Evolutionary conservation across 1,140 invertebrate species (phyloP).

Genomic region (Zaprionus taronus): DNA sequence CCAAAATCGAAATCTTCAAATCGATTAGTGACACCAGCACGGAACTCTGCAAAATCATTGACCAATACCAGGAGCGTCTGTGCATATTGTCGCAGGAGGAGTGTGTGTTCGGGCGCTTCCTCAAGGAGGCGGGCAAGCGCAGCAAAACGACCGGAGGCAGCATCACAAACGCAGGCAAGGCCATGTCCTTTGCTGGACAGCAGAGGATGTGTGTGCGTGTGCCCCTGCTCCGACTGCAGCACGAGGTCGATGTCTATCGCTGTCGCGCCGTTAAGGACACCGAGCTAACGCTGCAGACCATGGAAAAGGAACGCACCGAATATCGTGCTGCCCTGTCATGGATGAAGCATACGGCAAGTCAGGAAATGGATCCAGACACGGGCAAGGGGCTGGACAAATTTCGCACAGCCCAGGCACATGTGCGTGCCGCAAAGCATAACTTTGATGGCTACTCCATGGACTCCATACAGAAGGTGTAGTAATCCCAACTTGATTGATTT

Average conservation of each 20-base stretch:
- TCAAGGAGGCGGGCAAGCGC: constrained; percentile 97
- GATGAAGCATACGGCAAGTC: constrained; percentile 98
- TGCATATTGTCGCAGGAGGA: constrained; percentile 98
- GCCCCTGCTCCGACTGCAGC: constrained; percentile 95
- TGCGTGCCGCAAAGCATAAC: constrained; percentile 91
- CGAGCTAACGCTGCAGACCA: constrained; percentile 88
- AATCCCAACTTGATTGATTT: too few species aligned
- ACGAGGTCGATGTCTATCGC: constrained; percentile 98
- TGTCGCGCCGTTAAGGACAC: constrained; percentile 97
- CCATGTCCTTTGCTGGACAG: constrained; percentile 97
- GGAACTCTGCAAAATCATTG: constrained; percentile 95
- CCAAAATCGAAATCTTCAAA: constrained; percentile 98
- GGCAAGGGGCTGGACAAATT: constrained; percentile 98
- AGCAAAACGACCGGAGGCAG: constrained; percentile 94
- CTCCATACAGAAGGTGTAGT: constrained; percentile 94
- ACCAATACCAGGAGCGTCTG: constrained; percentile 96
- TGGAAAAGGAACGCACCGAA: constrained; percentile 98
- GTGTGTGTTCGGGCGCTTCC: constrained; percentile 96
- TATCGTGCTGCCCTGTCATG: constrained; percentile 98
- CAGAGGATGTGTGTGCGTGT: constrained; percentile 94
- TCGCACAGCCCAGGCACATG: constrained; percentile 93
- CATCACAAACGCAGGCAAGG: constrained; percentile 97
- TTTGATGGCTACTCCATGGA: constrained; percentile 98
- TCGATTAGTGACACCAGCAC: constrained; percentile 97
- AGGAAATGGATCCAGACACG: constrained; percentile 98